These are phyloP conservation scores for Erpetoichthys calabaricus DNA, from an alignment of 2,797 vertebrate species.

Conservation along the genomic window DNA sequence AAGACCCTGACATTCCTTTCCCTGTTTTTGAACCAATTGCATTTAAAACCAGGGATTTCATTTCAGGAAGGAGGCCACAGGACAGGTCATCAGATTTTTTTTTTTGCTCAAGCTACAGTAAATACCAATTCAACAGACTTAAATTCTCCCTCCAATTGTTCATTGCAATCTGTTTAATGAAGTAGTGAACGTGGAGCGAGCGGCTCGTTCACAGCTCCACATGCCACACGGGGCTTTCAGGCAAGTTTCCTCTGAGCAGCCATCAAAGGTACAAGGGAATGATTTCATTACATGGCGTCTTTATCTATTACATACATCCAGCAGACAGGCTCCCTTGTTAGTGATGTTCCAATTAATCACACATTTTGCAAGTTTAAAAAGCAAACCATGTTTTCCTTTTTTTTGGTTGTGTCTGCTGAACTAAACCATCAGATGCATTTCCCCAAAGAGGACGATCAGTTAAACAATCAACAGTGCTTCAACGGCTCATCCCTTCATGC, in stretches of 20 bases:
- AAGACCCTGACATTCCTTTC: too few relatives aligned
- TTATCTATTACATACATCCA: constrained; percentile 49
- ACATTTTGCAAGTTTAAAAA: constrained; percentile 1
- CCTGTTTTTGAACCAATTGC: too few relatives aligned
- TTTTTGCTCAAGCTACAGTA: too few relatives aligned
- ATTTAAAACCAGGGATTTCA: too few relatives aligned
- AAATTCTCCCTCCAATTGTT: constrained; percentile 34
- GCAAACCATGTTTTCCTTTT: background rate
- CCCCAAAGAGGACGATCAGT: background rate
- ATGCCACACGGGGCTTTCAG: constrained; percentile 44
- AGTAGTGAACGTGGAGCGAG: constrained; percentile 5
- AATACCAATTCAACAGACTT: too few relatives aligned
- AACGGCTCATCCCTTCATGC: constrained; percentile 14
- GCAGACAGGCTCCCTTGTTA: constrained; percentile 35
- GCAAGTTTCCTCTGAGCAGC: constrained; percentile 47
- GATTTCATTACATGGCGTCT: constrained; percentile 55
- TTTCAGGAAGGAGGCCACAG: too few relatives aligned
- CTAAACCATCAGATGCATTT: background rate
- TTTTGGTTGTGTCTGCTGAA: background rate
- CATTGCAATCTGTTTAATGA: constrained; percentile 57
- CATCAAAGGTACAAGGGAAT: constrained; percentile 57
- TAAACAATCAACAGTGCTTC: background rate
- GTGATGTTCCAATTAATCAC: constrained; percentile 18
- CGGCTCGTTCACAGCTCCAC: constrained; percentile 1
- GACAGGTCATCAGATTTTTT: too few relatives aligned